These are phyloP conservation scores for Progne subis DNA, from an alignment of 2,113 vertebrate species.

Conservation along the genomic window DNA sequence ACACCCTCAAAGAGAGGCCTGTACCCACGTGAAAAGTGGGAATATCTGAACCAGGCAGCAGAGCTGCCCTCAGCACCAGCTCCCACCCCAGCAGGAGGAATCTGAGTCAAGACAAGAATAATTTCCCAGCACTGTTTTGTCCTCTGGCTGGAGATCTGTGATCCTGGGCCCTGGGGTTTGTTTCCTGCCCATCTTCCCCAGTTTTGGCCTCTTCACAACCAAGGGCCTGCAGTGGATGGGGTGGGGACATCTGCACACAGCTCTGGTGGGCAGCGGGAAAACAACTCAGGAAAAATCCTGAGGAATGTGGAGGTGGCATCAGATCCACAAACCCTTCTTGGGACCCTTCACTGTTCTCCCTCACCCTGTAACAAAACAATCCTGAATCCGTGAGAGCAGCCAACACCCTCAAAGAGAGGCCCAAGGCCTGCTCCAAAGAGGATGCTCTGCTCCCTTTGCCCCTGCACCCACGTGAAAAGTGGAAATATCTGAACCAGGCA, in stretches of 20 bases:
- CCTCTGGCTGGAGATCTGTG: too few relatives aligned
- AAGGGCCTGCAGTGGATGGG: not conserved
- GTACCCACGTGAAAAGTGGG: not conserved
- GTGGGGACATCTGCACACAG: not conserved
- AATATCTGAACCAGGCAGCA: too few relatives aligned
- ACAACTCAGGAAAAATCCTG: not conserved
- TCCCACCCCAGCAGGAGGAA: not conserved
- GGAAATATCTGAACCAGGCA: not conserved
- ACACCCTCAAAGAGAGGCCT: not conserved
- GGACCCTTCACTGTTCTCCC: not conserved
- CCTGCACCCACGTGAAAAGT: not conserved
- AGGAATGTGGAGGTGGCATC: not conserved
- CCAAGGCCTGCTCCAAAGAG: not conserved
- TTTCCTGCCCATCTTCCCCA: not conserved
- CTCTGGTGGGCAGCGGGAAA: not conserved
- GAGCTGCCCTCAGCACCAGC: not conserved
- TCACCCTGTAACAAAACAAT: not conserved
- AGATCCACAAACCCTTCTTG: not conserved
- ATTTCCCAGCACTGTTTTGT: not conserved
- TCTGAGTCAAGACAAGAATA: not conserved
- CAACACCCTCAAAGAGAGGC: not conserved
- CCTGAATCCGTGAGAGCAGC: not conserved
- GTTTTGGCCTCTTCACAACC: not conserved
- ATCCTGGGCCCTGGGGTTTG: not conserved
- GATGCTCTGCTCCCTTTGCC: not conserved